Conservation (phyloP, 2,888 invertebrate genomes). For the Prenolepis imparis region DNA sequence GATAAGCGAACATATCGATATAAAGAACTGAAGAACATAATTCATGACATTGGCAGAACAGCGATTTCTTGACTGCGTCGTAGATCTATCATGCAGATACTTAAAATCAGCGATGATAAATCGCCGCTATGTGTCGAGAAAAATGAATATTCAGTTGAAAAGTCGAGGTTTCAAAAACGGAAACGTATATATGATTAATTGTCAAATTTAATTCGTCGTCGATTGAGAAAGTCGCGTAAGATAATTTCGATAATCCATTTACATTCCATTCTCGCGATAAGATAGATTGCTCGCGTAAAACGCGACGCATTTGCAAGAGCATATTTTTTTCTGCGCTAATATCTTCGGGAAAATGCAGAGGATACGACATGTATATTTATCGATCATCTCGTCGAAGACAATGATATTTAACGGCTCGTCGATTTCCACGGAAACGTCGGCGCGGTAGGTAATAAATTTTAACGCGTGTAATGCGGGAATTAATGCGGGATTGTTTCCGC, state of each 20-base stretch:
- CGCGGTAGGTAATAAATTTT: constrained; percentile 51
- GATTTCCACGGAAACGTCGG: constrained; percentile 46
- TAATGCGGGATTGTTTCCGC: constrained; percentile 54
- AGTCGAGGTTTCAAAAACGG: constrained; percentile 25
- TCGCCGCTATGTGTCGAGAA: constrained; percentile 16
- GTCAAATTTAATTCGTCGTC: constrained; percentile 38
- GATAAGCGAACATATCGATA: constrained; percentile 31
- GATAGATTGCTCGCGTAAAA: not conserved
- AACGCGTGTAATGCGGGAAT: constrained; percentile 49
- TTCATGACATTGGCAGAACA: constrained; percentile 21
- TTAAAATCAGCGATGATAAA: constrained; percentile 39
- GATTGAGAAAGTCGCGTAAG: constrained; percentile 30
- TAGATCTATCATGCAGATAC: constrained; percentile 39
- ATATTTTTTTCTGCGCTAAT: constrained; percentile 39
- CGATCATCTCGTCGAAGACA: constrained; percentile 39
- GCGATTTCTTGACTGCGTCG: constrained; percentile 19
- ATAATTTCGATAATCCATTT: constrained; percentile 22
- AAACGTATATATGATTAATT: constrained; percentile 30
- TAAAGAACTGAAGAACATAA: constrained; percentile 36
- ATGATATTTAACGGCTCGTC: constrained; percentile 54
- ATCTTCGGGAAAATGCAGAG: constrained; percentile 17
- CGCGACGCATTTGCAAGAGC: constrained; percentile 18
- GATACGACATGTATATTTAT: constrained; percentile 19
- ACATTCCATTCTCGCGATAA: constrained; percentile 7
- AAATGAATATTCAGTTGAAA: constrained; percentile 24